These are phyloP conservation scores for Pipistrellus pygmaeus DNA, from an alignment of 2,797 vertebrate genomes.

Conservation along the genomic window DNA sequence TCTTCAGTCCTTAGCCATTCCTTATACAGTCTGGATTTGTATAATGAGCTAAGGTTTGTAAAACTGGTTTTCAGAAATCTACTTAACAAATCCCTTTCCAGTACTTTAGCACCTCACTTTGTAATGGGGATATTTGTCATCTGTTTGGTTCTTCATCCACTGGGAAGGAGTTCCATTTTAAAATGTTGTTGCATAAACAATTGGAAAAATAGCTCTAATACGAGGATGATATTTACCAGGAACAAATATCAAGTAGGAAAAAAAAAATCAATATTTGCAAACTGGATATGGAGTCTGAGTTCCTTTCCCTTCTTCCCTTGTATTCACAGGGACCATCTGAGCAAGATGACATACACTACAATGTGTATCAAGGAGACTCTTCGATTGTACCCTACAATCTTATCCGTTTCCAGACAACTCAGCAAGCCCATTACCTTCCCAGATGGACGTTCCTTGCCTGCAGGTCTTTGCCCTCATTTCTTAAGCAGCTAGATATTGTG, in stretches of 20 bases:
- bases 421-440: slow-evolving; percentile 92
- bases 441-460: slow-evolving; percentile 92
- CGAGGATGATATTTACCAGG: not conserved
- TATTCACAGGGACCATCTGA: slow-evolving; percentile 92
- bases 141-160: not conserved
- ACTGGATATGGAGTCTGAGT: not conserved
- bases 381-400: slow-evolving; percentile 91
- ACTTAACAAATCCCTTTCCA: not conserved
- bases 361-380: slow-evolving; percentile 97
- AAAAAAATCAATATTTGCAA: not conserved
- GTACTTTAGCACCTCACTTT: not conserved
- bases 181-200: not conserved
- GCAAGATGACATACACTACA: slow-evolving; percentile 93
- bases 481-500: slow-evolving; percentile 3
- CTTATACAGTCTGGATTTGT: not conserved
- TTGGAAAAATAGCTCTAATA: slow-evolving; percentile 26
- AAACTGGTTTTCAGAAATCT: slow-evolving; percentile 37
- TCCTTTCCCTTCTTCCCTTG: not conserved
- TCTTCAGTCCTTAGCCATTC: slow-evolving; percentile 14
- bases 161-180: slow-evolving; percentile 5
- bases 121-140: not conserved
- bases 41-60: not conserved
- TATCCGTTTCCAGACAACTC: slow-evolving; percentile 86
- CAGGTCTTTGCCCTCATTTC: slow-evolving; percentile 88
- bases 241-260: not conserved